A percentile compares a stretch with the other conserved stretches of the same genome.
Conservation (phyloP, 2,113 vertebrate genomes). For the Lophotis ruficrista region DNA sequence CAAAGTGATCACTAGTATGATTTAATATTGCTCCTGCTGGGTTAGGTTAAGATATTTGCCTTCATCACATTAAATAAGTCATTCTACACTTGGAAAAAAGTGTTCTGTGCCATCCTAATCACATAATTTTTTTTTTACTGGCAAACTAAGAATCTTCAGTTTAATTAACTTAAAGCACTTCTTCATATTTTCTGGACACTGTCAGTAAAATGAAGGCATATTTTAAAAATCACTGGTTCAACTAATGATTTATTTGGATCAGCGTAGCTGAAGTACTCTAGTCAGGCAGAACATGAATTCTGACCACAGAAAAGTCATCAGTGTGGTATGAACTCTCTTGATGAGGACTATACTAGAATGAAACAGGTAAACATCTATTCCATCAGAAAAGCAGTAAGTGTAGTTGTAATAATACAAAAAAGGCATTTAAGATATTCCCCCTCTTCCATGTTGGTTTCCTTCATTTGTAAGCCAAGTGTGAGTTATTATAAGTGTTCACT, state of each 20-base stretch:
- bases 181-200: neutral
- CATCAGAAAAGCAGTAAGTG: neutral
- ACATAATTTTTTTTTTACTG: neutral
- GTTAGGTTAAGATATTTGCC: neutral
- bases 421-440: neutral
- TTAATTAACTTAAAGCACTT: neutral
- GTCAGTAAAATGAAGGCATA: neutral
- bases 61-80: neutral
- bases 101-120: neutral
- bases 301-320: neutral
- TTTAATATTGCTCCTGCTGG: neutral
- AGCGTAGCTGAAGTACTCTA: neutral
- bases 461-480: neutral
- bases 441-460: neutral
- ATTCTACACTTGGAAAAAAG: neutral
- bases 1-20: neutral
- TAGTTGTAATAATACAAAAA: neutral
- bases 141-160: neutral
- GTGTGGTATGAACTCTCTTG: neutral
- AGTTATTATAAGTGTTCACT: neutral
- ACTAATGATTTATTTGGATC: neutral
- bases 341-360: neutral
- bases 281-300: neutral
- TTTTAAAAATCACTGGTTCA: neutral
- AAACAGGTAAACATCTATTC: neutral